Evolutionary conservation across 2,113 vertebrate species (phyloP).

Genomic region (Anthoscopus minutus): DNA sequence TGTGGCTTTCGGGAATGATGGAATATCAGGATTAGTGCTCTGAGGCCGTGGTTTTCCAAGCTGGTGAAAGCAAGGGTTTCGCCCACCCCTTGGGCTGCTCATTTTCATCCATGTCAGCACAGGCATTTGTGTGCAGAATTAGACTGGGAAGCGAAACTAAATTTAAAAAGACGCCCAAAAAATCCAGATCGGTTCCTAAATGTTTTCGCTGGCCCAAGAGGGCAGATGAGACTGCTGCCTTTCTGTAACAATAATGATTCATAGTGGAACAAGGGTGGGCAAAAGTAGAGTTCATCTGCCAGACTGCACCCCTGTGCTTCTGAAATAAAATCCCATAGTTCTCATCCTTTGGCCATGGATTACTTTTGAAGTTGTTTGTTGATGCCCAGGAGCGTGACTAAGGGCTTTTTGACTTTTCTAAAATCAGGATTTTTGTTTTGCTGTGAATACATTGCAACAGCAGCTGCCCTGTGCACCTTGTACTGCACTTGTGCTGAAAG

Average conservation of each 20-base stretch:
- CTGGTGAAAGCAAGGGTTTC: not conserved
- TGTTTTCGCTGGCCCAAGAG: not conserved
- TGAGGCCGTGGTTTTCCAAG: not conserved
- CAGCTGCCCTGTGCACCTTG: not conserved
- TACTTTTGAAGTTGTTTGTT: not conserved
- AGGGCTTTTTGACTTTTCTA: not conserved
- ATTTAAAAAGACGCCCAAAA: not conserved
- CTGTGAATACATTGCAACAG: rapidly evolving
- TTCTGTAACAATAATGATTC: not conserved
- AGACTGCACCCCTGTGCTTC: not conserved
- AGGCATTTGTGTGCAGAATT: not conserved
- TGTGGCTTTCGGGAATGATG: not conserved
- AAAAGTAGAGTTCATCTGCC: not conserved
- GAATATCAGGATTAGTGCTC: not conserved
- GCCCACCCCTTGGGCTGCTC: conserved; percentile 9
- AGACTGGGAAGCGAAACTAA: not conserved
- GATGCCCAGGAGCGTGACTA: not conserved
- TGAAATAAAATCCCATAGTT: not conserved
- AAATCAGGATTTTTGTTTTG: not conserved
- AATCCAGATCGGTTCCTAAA: not conserved
- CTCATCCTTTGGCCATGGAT: not conserved
- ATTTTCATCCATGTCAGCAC: not conserved
- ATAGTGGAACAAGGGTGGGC: not conserved
- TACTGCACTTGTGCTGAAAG: not conserved
- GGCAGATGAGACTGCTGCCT: not conserved